Percentiles rank a stretch among this genome's conserved stretches.
Conservation (phyloP, 1,140 invertebrate genomes). For the Caenorhabditis elegans region WBcel235 BX284604.4:8924001-8924500, state of each 20-base stretch:
- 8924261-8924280: too few relatives aligned
- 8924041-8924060: background rate
- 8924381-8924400: background rate
- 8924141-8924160: too few relatives aligned
- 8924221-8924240: too few relatives aligned
- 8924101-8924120: too few relatives aligned
- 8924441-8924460: background rate
- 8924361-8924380: background rate
- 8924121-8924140: too few relatives aligned
- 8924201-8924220: too few relatives aligned
- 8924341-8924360: background rate
- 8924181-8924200: too few relatives aligned
- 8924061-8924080: too few relatives aligned
- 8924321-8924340: slow-evolving; percentile 18
- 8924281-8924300: too few relatives aligned
- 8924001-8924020: background rate
- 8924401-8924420: background rate
- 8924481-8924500: background rate
- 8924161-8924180: too few relatives aligned
- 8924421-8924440: background rate
- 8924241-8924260: too few relatives aligned
- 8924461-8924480: background rate
- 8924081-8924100: too few relatives aligned
- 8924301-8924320: background rate
- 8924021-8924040: background rate